Percentiles rank a stretch among this genome's conserved stretches.
Conservation (phyloP, 1,140 invertebrate genomes). For the Pseudomyrmex pallidus region DNA sequence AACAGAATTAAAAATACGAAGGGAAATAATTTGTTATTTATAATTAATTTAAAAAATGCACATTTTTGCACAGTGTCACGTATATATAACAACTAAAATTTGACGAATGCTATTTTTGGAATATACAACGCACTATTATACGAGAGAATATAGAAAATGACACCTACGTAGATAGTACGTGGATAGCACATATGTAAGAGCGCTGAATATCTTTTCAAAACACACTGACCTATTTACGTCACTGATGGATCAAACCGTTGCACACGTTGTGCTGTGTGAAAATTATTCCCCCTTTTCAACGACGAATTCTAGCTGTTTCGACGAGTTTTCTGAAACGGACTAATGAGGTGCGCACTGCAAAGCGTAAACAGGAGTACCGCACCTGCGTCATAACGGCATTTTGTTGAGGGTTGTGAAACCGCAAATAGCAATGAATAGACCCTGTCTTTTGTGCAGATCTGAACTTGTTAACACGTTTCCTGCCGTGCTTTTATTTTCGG, state of each 20-base stretch:
- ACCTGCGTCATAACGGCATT: conserved; percentile 20
- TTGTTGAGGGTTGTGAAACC: conserved; percentile 18
- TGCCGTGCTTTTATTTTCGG: too few relatives aligned
- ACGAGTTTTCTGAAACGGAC: conserved; percentile 27
- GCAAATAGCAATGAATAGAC: background rate
- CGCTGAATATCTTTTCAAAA: background rate
- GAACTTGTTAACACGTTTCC: background rate
- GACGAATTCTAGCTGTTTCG: background rate
- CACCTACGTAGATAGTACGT: too few relatives aligned
- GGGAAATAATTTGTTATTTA: too few relatives aligned
- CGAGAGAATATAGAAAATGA: too few relatives aligned
- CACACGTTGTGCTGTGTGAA: background rate
- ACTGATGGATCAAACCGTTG: background rate
- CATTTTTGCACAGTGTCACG: too few relatives aligned
- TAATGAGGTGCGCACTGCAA: conserved; percentile 22
- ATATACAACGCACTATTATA: too few relatives aligned
- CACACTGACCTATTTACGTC: conserved; percentile 19
- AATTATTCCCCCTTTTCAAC: conserved; percentile 5
- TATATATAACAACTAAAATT: too few relatives aligned
- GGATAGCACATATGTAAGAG: background rate
- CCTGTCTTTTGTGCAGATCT: background rate
- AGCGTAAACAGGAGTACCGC: conserved; percentile 15
- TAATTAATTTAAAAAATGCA: too few relatives aligned
- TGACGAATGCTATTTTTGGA: too few relatives aligned
- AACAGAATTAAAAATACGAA: background rate